Percentiles rank a stretch among this genome's conserved stretches.
phyloP scores from a whole-genome alignment of 2,888 invertebrate species.

The Anagyrus pseudococci region DNA sequence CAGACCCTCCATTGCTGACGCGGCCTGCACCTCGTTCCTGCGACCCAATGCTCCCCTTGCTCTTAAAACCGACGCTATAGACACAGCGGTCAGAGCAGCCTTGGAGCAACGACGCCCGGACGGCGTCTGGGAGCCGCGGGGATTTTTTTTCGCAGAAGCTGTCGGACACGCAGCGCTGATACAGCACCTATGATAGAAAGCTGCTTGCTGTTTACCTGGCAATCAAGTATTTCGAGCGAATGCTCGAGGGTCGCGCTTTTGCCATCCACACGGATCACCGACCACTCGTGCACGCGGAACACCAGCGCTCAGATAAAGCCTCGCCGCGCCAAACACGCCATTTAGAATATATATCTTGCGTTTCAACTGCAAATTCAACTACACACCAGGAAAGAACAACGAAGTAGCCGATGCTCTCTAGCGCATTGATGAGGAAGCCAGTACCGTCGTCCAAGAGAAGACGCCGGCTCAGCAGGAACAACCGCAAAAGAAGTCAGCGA shows the following conservation, averaged over 20 bases:
- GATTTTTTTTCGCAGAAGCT: neutral
- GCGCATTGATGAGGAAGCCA: neutral
- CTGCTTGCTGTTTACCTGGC: slow-evolving; percentile 18
- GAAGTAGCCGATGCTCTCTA: slow-evolving; percentile 11
- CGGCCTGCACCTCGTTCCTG: neutral
- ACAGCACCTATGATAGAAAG: slow-evolving; percentile 14
- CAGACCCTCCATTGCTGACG: slow-evolving; percentile 17
- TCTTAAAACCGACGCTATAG: neutral
- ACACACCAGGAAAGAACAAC: neutral
- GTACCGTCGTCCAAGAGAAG: neutral
- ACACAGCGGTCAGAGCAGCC: neutral
- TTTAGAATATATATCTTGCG: neutral
- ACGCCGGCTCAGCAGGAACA: neutral
- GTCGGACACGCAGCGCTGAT: too few species aligned
- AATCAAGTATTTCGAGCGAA: slow-evolving; percentile 24
- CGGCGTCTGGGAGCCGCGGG: neutral
- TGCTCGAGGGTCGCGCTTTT: slow-evolving; percentile 32
- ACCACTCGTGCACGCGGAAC: slow-evolving; percentile 17
- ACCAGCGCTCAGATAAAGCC: neutral
- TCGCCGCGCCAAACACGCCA: neutral
- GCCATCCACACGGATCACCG: slow-evolving; percentile 30
- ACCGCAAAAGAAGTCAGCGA: neutral
- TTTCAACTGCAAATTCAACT: neutral
- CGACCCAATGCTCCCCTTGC: neutral
- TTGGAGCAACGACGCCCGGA: neutral